phyloP scores from a whole-genome alignment of 2,113 vertebrate species.

The Rhinolophus sinicus region DNA sequence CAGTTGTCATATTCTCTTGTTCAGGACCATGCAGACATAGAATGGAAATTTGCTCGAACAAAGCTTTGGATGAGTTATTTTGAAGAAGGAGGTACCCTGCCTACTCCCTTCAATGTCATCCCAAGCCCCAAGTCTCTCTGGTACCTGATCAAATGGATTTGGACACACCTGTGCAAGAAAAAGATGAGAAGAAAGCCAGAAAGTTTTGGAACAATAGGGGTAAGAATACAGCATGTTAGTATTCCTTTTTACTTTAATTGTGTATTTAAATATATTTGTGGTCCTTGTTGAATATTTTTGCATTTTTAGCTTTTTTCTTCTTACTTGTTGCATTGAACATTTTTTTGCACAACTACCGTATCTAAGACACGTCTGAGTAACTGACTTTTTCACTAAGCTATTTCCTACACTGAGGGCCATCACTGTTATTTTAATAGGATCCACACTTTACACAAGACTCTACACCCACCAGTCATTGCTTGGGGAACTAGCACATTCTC shows the following conservation, averaged over 20 bases:
- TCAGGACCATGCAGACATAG: slow-evolving; percentile 98
- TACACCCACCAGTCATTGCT: too few relatives aligned
- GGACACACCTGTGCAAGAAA: slow-evolving; percentile 90
- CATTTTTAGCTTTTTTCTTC: not conserved
- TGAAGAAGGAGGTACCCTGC: slow-evolving; percentile 98
- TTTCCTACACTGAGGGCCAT: not conserved
- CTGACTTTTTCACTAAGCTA: not conserved
- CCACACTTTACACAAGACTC: not conserved
- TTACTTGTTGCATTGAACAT: not conserved
- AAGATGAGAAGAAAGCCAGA: slow-evolving; percentile 89
- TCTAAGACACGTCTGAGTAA: not conserved
- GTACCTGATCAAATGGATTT: slow-evolving; percentile 93
- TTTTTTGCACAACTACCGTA: not conserved
- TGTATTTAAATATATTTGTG: not conserved
- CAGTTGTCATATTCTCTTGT: slow-evolving; percentile 66
- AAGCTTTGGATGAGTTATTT: slow-evolving; percentile 99
- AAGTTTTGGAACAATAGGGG: slow-evolving; percentile 95
- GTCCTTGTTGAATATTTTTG: not conserved
- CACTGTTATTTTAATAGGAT: not conserved
- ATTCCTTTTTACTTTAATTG: not conserved
- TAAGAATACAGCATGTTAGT: slow-evolving; percentile 82
- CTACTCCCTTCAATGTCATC: slow-evolving; percentile 97
- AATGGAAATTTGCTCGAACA: slow-evolving; percentile 99
- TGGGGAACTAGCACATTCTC: not conserved
- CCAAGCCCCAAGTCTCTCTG: slow-evolving; percentile 96